Conservation (phyloP, 2,888 invertebrate genomes). For the Endotricha flammealis region DNA sequence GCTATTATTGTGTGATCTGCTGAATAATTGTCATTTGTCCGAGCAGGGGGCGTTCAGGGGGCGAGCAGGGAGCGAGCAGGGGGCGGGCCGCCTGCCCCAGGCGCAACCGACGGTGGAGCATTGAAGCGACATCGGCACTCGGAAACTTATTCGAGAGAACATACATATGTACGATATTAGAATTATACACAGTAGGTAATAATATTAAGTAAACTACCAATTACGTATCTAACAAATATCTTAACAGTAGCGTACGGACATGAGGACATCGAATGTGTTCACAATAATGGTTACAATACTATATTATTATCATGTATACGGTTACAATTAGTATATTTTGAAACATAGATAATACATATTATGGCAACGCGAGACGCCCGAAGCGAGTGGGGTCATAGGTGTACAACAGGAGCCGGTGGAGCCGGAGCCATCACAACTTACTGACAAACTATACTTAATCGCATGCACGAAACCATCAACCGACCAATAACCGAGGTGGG, state of each 20-base stretch:
- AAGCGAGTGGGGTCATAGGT: conserved; percentile 2
- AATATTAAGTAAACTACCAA: conserved; percentile 15
- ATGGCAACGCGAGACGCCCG: background rate
- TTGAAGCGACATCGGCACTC: conserved; percentile 8
- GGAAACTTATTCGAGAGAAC: conserved; percentile 21
- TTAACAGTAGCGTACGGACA: conserved; percentile 11
- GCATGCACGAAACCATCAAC: background rate
- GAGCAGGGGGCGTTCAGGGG: no score
- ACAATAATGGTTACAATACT: no score
- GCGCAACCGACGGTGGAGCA: background rate
- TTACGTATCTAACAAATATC: conserved; percentile 5
- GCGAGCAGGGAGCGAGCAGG: no score
- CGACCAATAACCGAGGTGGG: no score
- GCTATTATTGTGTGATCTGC: no score
- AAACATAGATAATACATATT: background rate
- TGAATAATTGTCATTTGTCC: no score
- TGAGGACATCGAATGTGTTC: conserved; percentile 3
- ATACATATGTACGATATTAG: conserved; percentile 2
- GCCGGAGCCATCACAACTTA: conserved; percentile 1
- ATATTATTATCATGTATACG: no score
- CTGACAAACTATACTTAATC: background rate
- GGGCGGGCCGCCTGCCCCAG: background rate
- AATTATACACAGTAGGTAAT: conserved; percentile 6
- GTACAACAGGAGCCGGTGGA: conserved; percentile 1
- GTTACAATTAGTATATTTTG: background rate